Percentiles rank a stretch among this genome's conserved stretches.
These are phyloP conservation scores for Azorinus chamasolen DNA, from an alignment of 2,888 invertebrate genomes.

Conservation along the genomic window DNA sequence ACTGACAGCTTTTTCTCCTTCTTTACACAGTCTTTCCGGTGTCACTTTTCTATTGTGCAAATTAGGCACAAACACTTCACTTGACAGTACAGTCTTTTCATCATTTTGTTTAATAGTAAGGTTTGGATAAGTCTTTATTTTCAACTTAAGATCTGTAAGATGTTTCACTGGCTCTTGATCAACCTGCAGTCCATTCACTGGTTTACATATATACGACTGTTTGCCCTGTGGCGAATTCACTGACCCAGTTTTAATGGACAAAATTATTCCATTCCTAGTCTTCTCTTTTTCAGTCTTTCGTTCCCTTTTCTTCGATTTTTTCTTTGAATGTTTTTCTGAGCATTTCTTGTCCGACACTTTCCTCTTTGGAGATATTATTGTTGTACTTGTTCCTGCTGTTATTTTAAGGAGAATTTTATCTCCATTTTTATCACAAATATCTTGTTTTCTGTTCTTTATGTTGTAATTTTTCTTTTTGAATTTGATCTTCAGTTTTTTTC, in stretches of 20 bases:
- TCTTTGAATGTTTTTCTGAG: conserved; percentile 26
- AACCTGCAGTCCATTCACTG: too few species aligned
- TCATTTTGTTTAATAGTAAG: background rate
- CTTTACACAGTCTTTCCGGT: too few species aligned
- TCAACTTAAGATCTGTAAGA: background rate
- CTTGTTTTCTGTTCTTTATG: background rate
- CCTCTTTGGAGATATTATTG: conserved; percentile 48
- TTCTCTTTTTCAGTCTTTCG: conserved; percentile 28
- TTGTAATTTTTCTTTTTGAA: conserved; percentile 16
- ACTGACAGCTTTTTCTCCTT: too few species aligned
- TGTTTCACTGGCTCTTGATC: too few species aligned
- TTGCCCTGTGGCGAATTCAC: conserved; percentile 34
- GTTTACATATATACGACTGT: background rate
- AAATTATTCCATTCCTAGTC: conserved; percentile 44
- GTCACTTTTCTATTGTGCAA: too few species aligned
- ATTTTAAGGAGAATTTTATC: conserved; percentile 60
- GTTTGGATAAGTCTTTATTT: conserved; percentile 1
- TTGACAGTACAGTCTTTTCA: too few species aligned
- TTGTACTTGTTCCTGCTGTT: conserved; percentile 52
- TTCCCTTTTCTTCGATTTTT: conserved; percentile 43
- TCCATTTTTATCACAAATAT: conserved; percentile 9
- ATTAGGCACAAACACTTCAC: too few species aligned
- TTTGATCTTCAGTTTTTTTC: too few species aligned
- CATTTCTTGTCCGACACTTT: background rate
- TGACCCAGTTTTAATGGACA: conserved; percentile 52